phyloP scores from a whole-genome alignment of 2,797 vertebrate species.

The Dipus sagitta region DNA sequence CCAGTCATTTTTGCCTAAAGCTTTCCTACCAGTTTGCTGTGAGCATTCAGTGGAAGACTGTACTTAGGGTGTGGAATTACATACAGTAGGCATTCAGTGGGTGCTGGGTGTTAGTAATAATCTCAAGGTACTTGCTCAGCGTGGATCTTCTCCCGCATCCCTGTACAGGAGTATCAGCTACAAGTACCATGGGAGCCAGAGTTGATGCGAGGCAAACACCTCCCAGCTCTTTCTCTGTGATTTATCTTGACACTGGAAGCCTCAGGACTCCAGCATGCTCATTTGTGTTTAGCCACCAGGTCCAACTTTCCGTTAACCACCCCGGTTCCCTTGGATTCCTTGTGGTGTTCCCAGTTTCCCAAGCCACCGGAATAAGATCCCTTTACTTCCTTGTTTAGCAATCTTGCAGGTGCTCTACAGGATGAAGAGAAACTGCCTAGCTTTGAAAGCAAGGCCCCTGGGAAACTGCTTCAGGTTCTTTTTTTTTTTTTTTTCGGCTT shows the following conservation, averaged over 20 bases:
- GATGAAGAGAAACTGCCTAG: neutral
- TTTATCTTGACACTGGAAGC: neutral
- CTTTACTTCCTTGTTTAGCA: slow-evolving; percentile 27
- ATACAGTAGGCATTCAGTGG: neutral
- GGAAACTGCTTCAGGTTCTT: neutral
- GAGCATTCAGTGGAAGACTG: slow-evolving; percentile 8
- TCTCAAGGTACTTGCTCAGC: neutral
- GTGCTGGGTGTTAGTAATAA: neutral
- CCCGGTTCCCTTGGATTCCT: neutral
- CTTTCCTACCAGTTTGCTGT: neutral
- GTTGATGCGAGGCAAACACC: neutral
- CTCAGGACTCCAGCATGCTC: neutral
- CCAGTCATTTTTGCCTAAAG: neutral
- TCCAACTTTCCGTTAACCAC: neutral
- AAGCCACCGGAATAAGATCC: neutral
- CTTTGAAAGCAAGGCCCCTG: neutral
- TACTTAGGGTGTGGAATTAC: neutral
- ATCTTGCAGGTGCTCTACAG: neutral
- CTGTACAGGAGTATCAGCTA: neutral
- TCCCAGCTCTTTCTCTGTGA: neutral
- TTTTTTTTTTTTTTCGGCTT: neutral
- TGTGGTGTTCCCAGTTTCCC: neutral
- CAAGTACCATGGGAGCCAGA: neutral
- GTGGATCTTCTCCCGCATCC: neutral
- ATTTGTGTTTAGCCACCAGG: neutral